These are phyloP conservation scores for Phalanger gymnotis DNA, from an alignment of 2,797 vertebrate species.

Conservation along the genomic window DNA sequence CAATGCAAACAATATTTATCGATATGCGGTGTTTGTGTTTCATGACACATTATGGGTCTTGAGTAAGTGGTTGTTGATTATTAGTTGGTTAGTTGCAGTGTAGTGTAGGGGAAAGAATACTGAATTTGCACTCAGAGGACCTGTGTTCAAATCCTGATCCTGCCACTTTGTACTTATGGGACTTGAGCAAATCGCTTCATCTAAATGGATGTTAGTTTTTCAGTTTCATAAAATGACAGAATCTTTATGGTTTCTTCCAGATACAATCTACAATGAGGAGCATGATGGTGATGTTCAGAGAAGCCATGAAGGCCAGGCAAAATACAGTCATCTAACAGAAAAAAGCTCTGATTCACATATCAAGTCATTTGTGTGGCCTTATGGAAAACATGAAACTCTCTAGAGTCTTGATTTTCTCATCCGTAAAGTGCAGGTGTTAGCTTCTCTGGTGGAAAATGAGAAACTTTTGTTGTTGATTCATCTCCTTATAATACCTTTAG, in stretches of 20 bases:
- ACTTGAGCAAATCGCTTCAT: not conserved
- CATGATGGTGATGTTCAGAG: not conserved
- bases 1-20: slow-evolving; percentile 49
- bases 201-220: not conserved
- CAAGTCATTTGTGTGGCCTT: not conserved
- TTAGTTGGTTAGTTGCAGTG: not conserved
- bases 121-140: not conserved
- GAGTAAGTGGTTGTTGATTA: not conserved
- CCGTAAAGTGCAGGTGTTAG: not conserved
- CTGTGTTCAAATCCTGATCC: not conserved
- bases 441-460: not conserved
- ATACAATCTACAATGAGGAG: not conserved
- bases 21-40: slow-evolving; percentile 1
- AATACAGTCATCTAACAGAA: not conserved
- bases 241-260: not conserved
- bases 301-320: not conserved
- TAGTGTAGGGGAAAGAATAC: not conserved
- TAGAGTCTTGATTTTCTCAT: not conserved
- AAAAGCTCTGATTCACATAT: not conserved
- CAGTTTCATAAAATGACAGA: not conserved
- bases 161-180: not conserved
- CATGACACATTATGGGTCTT: not conserved
- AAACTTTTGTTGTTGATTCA: not conserved
- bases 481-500: not conserved
- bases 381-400: not conserved